phyloP scores from a whole-genome alignment of 2,888 invertebrate species.

The Diaperis boleti region DNA sequence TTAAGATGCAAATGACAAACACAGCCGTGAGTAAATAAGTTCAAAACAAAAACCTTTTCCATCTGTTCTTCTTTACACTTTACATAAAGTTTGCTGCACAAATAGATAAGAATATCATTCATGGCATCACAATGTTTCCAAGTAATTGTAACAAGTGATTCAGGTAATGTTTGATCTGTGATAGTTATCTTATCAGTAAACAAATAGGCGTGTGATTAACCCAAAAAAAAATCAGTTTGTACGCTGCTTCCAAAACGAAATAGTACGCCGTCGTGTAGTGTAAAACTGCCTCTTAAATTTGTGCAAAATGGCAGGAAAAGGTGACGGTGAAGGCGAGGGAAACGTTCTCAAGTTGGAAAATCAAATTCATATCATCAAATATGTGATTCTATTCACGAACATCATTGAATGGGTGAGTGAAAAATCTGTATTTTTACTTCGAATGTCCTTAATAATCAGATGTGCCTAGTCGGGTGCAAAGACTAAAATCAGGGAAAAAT shows the following conservation, averaged over 20 bases:
- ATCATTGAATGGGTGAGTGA: slow-evolving; percentile 82
- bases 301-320: slow-evolving; percentile 70
- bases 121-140: slow-evolving; percentile 19
- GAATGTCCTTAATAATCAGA: background rate
- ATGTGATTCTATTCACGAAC: slow-evolving; percentile 85
- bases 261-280: slow-evolving; percentile 12
- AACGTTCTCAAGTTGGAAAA: slow-evolving; percentile 75
- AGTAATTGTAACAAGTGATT: slow-evolving; percentile 36
- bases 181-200: slow-evolving; percentile 54
- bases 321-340: slow-evolving; percentile 70
- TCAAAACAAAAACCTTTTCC: no score
- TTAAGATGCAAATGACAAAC: no score
- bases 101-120: slow-evolving; percentile 12
- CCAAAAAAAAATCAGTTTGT: slow-evolving; percentile 45
- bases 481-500: background rate
- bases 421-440: slow-evolving; percentile 14
- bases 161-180: slow-evolving; percentile 39
- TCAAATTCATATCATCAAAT: slow-evolving; percentile 84
- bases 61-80: no score
- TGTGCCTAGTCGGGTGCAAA: background rate
- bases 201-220: slow-evolving; percentile 54
- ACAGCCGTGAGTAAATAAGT: no score
- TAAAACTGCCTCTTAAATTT: slow-evolving; percentile 26
- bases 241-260: slow-evolving; percentile 17
- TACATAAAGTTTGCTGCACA: no score